These are phyloP conservation scores for Leptopilina syphax DNA, from an alignment of 2,888 invertebrate genomes.

Conservation along the genomic window DNA sequence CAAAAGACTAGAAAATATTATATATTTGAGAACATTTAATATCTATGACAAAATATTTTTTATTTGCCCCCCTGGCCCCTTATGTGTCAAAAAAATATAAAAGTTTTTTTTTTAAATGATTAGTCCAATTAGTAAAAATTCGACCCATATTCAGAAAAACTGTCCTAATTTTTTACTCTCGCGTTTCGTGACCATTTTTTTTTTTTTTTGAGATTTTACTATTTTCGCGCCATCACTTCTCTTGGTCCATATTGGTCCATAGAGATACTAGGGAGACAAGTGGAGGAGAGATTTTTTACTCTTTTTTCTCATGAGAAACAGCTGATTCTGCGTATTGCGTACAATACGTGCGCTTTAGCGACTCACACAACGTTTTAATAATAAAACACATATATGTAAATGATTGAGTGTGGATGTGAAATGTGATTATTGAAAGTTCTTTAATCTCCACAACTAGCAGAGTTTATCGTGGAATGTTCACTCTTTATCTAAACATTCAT, in stretches of 20 bases:
- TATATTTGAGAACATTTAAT: too few species aligned
- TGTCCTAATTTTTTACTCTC: background rate
- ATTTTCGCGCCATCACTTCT: slow-evolving; percentile 6
- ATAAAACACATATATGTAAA: slow-evolving; percentile 1
- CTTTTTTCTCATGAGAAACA: slow-evolving; percentile 21
- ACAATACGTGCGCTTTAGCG: background rate
- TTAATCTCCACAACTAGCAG: background rate
- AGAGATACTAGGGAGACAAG: background rate
- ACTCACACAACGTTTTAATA: slow-evolving; percentile 26
- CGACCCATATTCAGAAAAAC: too few species aligned
- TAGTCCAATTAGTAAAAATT: too few species aligned
- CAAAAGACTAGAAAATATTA: too few species aligned
- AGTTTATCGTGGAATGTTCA: background rate
- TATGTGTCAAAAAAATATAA: too few species aligned
- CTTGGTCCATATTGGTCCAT: background rate
- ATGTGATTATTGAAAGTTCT: slow-evolving; percentile 16
- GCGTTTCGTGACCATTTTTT: background rate
- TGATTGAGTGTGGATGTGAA: slow-evolving; percentile 15
- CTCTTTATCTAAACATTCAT: background rate
- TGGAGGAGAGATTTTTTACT: background rate
- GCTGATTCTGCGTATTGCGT: slow-evolving; percentile 28
- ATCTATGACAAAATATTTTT: too few species aligned
- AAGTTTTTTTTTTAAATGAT: too few species aligned
- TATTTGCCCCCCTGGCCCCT: too few species aligned
- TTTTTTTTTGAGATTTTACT: background rate